Evolutionary conservation across 2,888 invertebrate genomes (phyloP).

Genomic region (Aelia acuminata): DNA sequence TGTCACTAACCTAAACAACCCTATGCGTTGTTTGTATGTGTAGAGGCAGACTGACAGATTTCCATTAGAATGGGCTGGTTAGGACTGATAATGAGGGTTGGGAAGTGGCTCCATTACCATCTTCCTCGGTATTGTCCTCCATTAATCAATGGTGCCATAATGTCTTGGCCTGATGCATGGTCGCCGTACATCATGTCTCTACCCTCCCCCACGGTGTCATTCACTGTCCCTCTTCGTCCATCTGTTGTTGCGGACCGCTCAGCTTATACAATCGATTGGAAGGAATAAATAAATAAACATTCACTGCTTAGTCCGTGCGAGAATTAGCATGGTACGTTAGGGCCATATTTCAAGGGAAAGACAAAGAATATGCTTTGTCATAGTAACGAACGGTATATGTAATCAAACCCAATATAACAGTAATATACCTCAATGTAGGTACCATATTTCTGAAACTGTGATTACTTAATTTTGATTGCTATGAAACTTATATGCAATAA

Average conservation of each 20-base stretch:
- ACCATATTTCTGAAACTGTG: too few relatives aligned
- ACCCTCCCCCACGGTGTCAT: neutral
- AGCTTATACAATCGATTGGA: neutral
- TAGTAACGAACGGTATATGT: too few relatives aligned
- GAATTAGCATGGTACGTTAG: too few relatives aligned
- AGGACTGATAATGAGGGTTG: neutral
- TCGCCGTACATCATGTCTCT: neutral
- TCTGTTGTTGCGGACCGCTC: neutral
- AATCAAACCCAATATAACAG: too few relatives aligned
- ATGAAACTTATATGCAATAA: too few relatives aligned
- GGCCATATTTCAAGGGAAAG: too few relatives aligned
- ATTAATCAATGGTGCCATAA: conserved; percentile 17
- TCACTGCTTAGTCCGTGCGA: too few relatives aligned
- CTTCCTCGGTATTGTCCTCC: conserved; percentile 10
- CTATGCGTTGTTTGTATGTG: neutral
- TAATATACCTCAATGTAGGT: too few relatives aligned
- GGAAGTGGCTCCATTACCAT: conserved; percentile 10
- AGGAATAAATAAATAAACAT: neutral
- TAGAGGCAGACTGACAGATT: neutral
- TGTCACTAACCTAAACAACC: neutral
- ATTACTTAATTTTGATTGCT: too few relatives aligned
- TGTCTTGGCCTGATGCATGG: conserved; percentile 23
- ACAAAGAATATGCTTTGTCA: too few relatives aligned
- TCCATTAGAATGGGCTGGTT: conserved; percentile 1
- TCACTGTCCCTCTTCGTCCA: neutral